A percentile compares a stretch with the other conserved stretches of the same genome.
Evolutionary conservation across 2,797 vertebrate genomes (phyloP).

Genomic region (Trachurus trachurus): DNA sequence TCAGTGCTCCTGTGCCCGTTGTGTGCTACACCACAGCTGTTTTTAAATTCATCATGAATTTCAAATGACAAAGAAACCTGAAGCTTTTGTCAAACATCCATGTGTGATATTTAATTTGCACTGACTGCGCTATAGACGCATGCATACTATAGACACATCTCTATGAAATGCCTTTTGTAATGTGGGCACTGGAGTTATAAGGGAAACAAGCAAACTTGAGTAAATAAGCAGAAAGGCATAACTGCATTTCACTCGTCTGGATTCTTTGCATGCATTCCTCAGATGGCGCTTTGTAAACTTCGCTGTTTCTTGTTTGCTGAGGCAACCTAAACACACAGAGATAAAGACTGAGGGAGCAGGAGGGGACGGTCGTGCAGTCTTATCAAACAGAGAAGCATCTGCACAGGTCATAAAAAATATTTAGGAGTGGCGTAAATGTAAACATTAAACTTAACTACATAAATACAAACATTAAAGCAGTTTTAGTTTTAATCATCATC

Average conservation of each 20-base stretch:
- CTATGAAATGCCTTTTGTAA: slow-evolving; percentile 43
- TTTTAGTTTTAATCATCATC: not conserved
- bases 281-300: slow-evolving; percentile 70
- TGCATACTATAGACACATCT: slow-evolving; percentile 45
- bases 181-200: slow-evolving; percentile 37
- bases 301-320: slow-evolving; percentile 82
- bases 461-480: slow-evolving; percentile 2
- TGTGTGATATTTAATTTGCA: slow-evolving; percentile 9
- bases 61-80: slow-evolving; percentile 12
- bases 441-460: not conserved
- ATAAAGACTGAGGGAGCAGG: slow-evolving; percentile 13
- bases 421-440: not conserved
- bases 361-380: slow-evolving; percentile 1
- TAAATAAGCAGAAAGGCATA: slow-evolving; percentile 60
- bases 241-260: slow-evolving; percentile 52
- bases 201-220: slow-evolving; percentile 61
- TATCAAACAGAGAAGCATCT: slow-evolving; percentile 20
- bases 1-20: slow-evolving; percentile 11
- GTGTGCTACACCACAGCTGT: slow-evolving; percentile 15
- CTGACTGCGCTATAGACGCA: slow-evolving; percentile 37
- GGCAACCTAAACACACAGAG: slow-evolving; percentile 71
- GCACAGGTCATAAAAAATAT: not conserved
- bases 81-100: slow-evolving; percentile 14
- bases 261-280: slow-evolving; percentile 64
- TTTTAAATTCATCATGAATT: slow-evolving; percentile 4